Base-by-base conservation (phyloP, 2,113 vertebrate species). In the Epinephelus cyanopodus region DNA sequence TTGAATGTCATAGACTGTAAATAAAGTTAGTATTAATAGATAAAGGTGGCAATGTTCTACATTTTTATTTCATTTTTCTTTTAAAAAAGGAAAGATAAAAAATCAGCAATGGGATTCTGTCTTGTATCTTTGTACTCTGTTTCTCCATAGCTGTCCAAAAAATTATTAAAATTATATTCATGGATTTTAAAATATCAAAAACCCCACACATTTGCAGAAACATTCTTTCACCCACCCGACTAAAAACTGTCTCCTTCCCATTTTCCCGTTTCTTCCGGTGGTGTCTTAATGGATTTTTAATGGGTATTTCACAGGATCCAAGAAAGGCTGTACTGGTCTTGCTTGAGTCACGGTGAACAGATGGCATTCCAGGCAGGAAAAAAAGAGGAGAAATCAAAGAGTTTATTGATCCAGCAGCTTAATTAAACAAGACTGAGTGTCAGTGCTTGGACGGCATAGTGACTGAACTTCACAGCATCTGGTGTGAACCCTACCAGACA, bases 401-500 rank as follows among this genome's bases (percentile, higher is more conserved):
- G 80, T 71, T 74, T 89, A 94, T 94, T 86, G 92, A 94, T 94
- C 93, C 88, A 79, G 87, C 69, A 87, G 91, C 81, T 92, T 93
- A 93, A 94, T 94, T 93, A 93, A 91, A 92, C 90, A 87, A 88
- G 88, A 86, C 87, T 75, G 73, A 86, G 87, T 87, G 74, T 90
- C 85, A 86, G 85, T 60, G 67, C 74, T 85, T 77, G 57, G 86
- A 79, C 82, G 42, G 29, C 64, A 78, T 33, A 62, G 83, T 29
- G 77, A 83, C 69, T 81, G 84, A 77, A 82, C 83, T 84, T 81
- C 87, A 77, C 53, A 74, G 77, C 87, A 58, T 74, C 81, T 82
- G 85, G 64, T 62, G 12, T 67, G 81, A 89, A 76, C 81, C 58
- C 56, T 0, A 19, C 39, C 63, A 58, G 53, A 63, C 56, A 68